These are phyloP conservation scores for Uloborus plumipes DNA, from an alignment of 2,888 invertebrate species.

Conservation along the genomic window DNA sequence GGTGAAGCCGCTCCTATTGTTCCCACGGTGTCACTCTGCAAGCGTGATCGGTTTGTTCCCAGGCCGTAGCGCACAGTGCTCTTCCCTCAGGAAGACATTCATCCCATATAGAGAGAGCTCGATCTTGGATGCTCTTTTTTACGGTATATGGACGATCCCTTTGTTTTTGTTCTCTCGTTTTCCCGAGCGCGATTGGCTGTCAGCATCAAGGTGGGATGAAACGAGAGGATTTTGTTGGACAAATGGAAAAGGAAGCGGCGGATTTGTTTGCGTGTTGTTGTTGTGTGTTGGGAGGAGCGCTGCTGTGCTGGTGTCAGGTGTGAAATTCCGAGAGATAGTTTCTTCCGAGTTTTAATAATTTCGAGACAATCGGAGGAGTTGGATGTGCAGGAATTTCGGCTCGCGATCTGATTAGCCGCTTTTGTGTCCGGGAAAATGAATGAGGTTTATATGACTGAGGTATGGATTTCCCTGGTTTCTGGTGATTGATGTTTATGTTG, in stretches of 20 bases:
- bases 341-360: slow-evolving; percentile 27
- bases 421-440: slow-evolving; percentile 24
- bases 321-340: slow-evolving; percentile 35
- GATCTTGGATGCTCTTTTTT: slow-evolving; percentile 14
- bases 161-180: slow-evolving; percentile 7
- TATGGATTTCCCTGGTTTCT: neutral
- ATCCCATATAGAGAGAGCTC: neutral
- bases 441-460: slow-evolving; percentile 50
- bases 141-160: slow-evolving; percentile 27
- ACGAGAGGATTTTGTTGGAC: slow-evolving; percentile 49
- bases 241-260: slow-evolving; percentile 34
- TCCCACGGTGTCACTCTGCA: slow-evolving; percentile 19
- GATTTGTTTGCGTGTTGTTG: slow-evolving; percentile 49
- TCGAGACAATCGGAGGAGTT: slow-evolving; percentile 13
- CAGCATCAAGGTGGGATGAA: slow-evolving; percentile 32
- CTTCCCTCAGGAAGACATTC: neutral
- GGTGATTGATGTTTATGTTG: too few species aligned
- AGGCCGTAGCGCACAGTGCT: neutral
- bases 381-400: slow-evolving; percentile 19
- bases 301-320: slow-evolving; percentile 40
- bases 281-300: slow-evolving; percentile 35
- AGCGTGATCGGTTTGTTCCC: slow-evolving; percentile 12
- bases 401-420: slow-evolving; percentile 6
- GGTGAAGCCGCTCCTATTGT: neutral
- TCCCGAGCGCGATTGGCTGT: slow-evolving; percentile 38